These are phyloP conservation scores for Dryobota labecula DNA, from an alignment of 2,888 invertebrate species.

Conservation along the genomic window DNA sequence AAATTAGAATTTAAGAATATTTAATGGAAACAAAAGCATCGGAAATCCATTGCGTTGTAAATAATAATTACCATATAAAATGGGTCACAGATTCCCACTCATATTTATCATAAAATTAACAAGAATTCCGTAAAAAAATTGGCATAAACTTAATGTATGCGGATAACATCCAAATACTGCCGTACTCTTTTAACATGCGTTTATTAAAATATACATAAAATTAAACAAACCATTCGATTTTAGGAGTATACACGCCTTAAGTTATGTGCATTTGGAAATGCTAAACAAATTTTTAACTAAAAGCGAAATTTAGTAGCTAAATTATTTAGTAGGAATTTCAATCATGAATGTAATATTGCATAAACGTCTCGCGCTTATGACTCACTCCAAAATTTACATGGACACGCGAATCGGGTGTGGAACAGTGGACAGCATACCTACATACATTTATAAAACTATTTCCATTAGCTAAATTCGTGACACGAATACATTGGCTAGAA, in stretches of 20 bases:
- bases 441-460: slow-evolving; percentile 41
- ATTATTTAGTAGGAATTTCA: background rate
- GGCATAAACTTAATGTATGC: background rate
- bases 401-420: slow-evolving; percentile 56
- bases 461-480: slow-evolving; percentile 55
- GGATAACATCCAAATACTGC: background rate
- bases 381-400: slow-evolving; percentile 7
- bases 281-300: background rate
- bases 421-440: slow-evolving; percentile 29
- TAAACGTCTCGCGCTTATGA: slow-evolving; percentile 1
- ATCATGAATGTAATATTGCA: background rate
- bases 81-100: background rate
- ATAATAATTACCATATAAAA: background rate
- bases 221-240: background rate
- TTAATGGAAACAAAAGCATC: background rate
- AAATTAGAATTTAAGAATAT: background rate
- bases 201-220: background rate
- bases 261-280: background rate
- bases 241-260: background rate
- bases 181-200: background rate
- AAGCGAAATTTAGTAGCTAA: background rate
- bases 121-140: background rate
- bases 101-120: background rate
- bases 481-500: slow-evolving; percentile 4
- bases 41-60: background rate